phyloP scores from a whole-genome alignment of 2,797 vertebrate species.

The Poeciliopsis paucimaculata region DNA sequence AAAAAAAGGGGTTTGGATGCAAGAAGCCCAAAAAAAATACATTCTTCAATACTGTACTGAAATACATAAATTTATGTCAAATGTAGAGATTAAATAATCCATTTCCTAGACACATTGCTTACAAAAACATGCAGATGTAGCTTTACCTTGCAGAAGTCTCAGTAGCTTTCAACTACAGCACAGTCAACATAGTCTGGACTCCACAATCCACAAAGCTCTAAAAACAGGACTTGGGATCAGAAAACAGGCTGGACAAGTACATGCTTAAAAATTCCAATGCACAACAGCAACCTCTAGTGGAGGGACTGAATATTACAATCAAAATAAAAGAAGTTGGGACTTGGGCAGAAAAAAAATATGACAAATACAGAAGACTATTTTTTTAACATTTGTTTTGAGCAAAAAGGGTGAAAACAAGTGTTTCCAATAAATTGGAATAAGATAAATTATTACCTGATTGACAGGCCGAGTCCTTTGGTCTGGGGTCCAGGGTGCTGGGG shows the following conservation, averaged over 20 bases:
- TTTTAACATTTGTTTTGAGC: not conserved
- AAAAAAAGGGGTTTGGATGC: not conserved
- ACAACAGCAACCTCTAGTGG: slow-evolving; percentile 68
- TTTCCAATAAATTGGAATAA: not conserved
- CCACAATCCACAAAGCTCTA: slow-evolving; percentile 82
- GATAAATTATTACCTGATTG: slow-evolving; percentile 73
- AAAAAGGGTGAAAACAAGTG: not conserved
- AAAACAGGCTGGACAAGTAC: slow-evolving; percentile 13
- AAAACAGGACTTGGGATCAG: slow-evolving; percentile 36
- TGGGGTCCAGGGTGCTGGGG: slow-evolving; percentile 69
- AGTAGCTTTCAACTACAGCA: slow-evolving; percentile 65
- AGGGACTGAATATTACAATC: slow-evolving; percentile 3
- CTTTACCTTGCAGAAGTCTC: slow-evolving; percentile 56
- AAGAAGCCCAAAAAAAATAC: not conserved
- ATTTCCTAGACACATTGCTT: not conserved
- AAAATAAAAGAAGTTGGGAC: not conserved
- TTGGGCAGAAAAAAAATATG: not conserved
- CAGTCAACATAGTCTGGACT: slow-evolving; percentile 80
- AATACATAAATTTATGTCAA: not conserved
- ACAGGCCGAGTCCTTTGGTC: slow-evolving; percentile 74
- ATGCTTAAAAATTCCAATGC: slow-evolving; percentile 9
- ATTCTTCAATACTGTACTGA: not conserved
- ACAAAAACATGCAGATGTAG: not conserved
- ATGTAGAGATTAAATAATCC: not conserved
- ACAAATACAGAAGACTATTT: not conserved